phyloP scores from a whole-genome alignment of 2,113 vertebrate genomes.

The Ptyas mucosa region DNA sequence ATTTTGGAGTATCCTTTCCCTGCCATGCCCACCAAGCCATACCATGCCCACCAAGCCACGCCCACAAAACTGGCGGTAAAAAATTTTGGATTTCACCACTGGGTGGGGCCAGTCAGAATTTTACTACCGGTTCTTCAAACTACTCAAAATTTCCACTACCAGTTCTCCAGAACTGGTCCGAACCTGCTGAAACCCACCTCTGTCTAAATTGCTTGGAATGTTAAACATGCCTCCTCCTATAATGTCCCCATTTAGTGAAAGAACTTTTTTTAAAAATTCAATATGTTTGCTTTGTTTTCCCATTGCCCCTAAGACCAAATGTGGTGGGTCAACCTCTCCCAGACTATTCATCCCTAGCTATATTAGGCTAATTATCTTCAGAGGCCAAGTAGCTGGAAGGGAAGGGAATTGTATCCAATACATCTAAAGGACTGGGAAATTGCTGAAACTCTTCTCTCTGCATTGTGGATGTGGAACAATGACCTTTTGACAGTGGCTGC shows the following conservation, averaged over 20 bases:
- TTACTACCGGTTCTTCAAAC: no score
- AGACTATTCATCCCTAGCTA: not conserved
- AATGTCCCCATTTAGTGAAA: not conserved
- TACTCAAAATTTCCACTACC: no score
- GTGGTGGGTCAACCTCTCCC: not conserved
- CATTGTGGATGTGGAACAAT: not conserved
- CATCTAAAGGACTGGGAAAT: not conserved
- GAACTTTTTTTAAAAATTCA: not conserved
- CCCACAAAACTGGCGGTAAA: no score
- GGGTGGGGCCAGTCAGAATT: no score
- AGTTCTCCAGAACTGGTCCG: no score
- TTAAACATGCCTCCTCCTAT: not conserved
- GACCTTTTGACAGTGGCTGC: not conserved
- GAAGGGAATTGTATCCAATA: not conserved
- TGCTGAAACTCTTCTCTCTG: not conserved
- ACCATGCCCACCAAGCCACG: no score
- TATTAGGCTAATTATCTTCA: not conserved
- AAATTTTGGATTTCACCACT: no score
- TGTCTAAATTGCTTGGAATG: no score
- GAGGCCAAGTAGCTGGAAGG: not conserved
- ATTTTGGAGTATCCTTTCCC: no score
- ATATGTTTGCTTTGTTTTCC: conserved; percentile 1
- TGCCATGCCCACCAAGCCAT: no score
- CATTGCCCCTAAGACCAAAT: not conserved
- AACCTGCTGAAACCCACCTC: no score